A percentile compares a stretch with the other conserved stretches of the same genome.
phyloP scores from a whole-genome alignment of 2,797 vertebrate genomes.

The Acrossocheilus fasciatus region DNA sequence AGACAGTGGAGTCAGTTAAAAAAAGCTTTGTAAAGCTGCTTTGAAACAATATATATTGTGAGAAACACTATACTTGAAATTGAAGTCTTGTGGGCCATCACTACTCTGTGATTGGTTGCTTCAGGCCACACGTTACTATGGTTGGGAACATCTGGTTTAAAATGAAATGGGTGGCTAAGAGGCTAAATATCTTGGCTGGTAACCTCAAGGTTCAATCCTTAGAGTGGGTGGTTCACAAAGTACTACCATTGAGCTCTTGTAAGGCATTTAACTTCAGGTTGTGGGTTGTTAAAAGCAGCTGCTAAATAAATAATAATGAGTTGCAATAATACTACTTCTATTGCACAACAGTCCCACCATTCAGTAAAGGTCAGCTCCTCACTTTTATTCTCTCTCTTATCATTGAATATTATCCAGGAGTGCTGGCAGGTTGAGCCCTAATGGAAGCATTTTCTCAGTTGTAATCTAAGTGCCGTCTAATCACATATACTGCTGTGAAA shows the following conservation, averaged over 20 bases:
- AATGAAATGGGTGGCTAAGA: constrained; percentile 2
- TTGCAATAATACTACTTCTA: neutral
- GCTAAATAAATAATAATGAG: constrained; percentile 15
- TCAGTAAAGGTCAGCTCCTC: neutral
- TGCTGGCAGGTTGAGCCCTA: constrained; percentile 19
- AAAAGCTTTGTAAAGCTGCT: neutral
- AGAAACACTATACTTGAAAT: neutral
- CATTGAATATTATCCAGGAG: neutral
- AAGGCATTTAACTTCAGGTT: constrained; percentile 7
- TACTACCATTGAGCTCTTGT: neutral
- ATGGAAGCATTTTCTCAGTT: constrained; percentile 34
- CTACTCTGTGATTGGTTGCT: neutral
- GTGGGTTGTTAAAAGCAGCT: neutral
- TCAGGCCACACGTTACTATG: neutral
- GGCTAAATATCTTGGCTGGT: neutral
- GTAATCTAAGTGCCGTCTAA: constrained; percentile 13
- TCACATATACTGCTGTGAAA: neutral
- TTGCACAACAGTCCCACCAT: neutral
- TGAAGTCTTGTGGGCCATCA: neutral
- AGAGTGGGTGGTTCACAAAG: neutral
- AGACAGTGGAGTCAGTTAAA: neutral
- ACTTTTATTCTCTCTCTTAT: neutral
- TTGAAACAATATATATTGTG: neutral
- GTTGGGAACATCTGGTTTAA: neutral
- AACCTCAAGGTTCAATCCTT: neutral